These are phyloP conservation scores for Galerucella nymphaeae DNA, from an alignment of 2,888 invertebrate genomes.

Conservation along the genomic window DNA sequence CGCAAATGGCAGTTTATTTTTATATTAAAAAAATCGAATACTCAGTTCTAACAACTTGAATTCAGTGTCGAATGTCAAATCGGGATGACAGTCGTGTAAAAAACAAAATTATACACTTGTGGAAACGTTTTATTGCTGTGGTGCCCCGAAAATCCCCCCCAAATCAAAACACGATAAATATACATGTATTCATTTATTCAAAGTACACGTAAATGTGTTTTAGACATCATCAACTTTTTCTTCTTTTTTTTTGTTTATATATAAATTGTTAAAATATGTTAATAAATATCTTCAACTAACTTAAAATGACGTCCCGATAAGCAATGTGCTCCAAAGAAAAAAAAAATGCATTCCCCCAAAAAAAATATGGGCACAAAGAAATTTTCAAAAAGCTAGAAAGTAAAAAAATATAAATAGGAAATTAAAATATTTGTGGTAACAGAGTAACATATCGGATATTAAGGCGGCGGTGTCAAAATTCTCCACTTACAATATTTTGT, in stretches of 20 bases:
- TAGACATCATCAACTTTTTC: neutral
- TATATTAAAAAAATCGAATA: neutral
- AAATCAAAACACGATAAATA: too few species aligned
- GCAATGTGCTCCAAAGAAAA: neutral
- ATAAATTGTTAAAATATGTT: slow-evolving; percentile 3
- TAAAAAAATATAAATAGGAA: slow-evolving; percentile 30
- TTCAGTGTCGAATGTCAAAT: too few species aligned
- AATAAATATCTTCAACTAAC: slow-evolving; percentile 6
- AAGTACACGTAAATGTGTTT: neutral
- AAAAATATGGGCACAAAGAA: neutral
- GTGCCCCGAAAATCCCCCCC: too few species aligned
- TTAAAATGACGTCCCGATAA: neutral
- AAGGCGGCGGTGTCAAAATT: slow-evolving; percentile 24
- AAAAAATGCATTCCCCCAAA: slow-evolving; percentile 5
- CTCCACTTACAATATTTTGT: neutral
- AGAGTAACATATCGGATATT: slow-evolving; percentile 26
- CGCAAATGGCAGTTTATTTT: too few species aligned
- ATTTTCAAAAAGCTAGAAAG: slow-evolving; percentile 15
- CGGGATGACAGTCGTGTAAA: too few species aligned
- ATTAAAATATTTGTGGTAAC: slow-evolving; percentile 34
- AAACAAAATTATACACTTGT: too few species aligned
- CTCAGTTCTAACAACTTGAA: neutral
- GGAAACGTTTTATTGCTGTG: too few species aligned
- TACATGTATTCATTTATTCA: too few species aligned
- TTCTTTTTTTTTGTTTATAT: neutral